These are phyloP conservation scores for Electrophaes corylata DNA, from an alignment of 2,888 invertebrate genomes.

Conservation along the genomic window DNA sequence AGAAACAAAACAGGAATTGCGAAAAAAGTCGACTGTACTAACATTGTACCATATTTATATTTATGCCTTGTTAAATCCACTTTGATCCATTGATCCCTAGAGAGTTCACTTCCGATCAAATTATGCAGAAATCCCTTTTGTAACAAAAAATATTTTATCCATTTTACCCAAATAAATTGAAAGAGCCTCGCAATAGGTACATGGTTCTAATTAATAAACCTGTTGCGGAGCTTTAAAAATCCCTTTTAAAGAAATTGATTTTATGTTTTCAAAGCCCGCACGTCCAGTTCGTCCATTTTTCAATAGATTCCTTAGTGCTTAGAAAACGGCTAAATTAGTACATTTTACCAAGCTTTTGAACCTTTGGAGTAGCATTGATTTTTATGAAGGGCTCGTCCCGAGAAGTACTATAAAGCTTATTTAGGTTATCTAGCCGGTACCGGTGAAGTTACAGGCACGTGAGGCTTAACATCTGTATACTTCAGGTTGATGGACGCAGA, in stretches of 20 bases:
- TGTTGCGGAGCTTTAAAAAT: constrained; percentile 3
- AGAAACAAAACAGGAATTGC: neutral
- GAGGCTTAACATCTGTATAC: no score
- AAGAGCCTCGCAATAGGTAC: constrained; percentile 16
- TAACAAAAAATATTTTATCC: constrained; percentile 23
- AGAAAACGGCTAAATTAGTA: no score
- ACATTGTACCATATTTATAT: neutral
- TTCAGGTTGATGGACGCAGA: no score
- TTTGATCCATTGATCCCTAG: constrained; percentile 28
- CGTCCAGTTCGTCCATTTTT: no score
- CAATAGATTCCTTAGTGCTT: no score
- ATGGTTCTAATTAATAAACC: constrained; percentile 18
- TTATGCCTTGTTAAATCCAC: constrained; percentile 12
- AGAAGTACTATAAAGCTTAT: no score
- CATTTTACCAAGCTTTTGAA: no score
- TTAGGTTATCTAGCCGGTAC: no score
- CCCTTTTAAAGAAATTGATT: constrained; percentile 11
- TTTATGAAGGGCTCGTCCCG: no score
- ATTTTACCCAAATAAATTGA: constrained; percentile 28
- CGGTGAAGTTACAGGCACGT: no score
- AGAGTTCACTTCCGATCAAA: constrained; percentile 25
- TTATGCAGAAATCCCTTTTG: constrained; percentile 26
- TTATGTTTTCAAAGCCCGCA: no score
- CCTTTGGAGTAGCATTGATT: no score
- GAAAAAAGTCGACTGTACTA: neutral